Base-by-base conservation (phyloP, 2,888 invertebrate species). In the Lycocerus yunnanus region DNA sequence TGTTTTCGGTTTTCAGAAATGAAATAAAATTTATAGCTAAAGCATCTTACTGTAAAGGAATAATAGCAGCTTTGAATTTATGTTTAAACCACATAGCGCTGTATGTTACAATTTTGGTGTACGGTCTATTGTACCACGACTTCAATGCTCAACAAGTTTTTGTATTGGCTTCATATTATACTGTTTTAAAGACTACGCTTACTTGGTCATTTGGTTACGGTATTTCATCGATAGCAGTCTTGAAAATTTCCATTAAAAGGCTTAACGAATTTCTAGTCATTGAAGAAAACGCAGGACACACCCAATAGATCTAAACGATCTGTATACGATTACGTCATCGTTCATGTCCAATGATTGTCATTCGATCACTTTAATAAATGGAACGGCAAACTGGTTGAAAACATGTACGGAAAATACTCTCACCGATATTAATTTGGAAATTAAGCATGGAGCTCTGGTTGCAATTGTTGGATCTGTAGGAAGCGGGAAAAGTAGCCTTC, bases 151-250 rank as follows among this genome's bases (percentile, higher is more conserved):
- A 96, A 84, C 91, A 90, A 85, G 95, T 96, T 13, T 97, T 97
- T 86, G 94, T 97, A 70, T 91, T 97, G 71, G 95, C 96, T 14
- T 94, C 97, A 9, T 94, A 97, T 85, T 97, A 95, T 88, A 97
- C 97, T 84, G 93, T 95, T 70, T 88, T 97, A 73, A 90, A 96
- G 43, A 93, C 95, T 80, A 93, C 95, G 6, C 95, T 97, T 93
- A 96, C 96, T 0, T 93, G 97, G n/a, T 95, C 95, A 87, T 95
- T 97, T 82, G 97, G 97, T 0, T 93, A 94, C 88, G 94, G 93
- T 75, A 92, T 96, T 77, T 92, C 94, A 2, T 93, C 93, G 86
- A 89, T 93, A 68, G 94, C 95, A 0, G 97, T 97, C 88, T 92
- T 93, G 0, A 87, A 91, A 27, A 93, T 96, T 69, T 93, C 95